phyloP scores from a whole-genome alignment of 2,113 vertebrate species.

The Hylia prasina region DNA sequence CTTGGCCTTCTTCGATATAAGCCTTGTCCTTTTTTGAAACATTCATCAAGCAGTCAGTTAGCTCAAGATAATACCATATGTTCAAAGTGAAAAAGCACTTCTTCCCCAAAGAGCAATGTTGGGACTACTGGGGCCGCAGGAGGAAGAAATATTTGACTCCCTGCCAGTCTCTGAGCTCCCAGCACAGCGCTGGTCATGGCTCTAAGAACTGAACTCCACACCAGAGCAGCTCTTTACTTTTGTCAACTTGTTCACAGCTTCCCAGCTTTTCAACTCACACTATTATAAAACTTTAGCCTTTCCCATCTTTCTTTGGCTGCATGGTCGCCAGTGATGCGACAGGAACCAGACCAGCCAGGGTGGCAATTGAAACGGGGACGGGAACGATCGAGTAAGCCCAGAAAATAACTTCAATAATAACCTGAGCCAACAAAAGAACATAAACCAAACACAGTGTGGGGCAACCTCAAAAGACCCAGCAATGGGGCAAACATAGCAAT shows the following conservation, averaged over 20 bases:
- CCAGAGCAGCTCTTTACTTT: not conserved
- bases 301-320: not conserved
- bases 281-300: not conserved
- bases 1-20: not conserved
- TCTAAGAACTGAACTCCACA: not conserved
- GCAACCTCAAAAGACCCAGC: not conserved
- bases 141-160: not conserved
- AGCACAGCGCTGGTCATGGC: not conserved
- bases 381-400: not conserved
- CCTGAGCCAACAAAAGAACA: not conserved
- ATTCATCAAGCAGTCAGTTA: not conserved
- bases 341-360: not conserved
- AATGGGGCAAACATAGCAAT: not conserved
- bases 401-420: not conserved
- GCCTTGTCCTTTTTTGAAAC: not conserved
- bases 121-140: not conserved
- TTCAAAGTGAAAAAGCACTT: not conserved
- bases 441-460: not conserved
- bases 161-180: slow-evolving; percentile 1
- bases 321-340: not conserved
- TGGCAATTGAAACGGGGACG: not conserved
- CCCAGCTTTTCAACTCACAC: not conserved
- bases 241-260: not conserved
- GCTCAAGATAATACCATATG: not conserved
- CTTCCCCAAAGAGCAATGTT: not conserved